Conservation (phyloP, 2,888 invertebrate species). For the Rotaria sp. region DNA sequence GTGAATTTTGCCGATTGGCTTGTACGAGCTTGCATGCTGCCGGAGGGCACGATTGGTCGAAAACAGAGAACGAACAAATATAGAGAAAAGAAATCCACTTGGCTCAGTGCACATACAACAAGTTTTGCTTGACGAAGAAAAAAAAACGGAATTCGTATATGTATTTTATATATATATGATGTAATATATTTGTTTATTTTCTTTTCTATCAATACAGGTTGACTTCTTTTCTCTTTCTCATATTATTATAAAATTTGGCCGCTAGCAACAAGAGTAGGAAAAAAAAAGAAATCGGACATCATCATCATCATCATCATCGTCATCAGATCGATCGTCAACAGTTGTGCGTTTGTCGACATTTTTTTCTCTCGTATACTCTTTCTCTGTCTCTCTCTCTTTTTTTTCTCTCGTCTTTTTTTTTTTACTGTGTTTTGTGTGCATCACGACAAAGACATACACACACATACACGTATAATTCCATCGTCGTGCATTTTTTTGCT, state of each 20-base stretch:
- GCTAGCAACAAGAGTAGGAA: not conserved
- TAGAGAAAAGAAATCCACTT: not conserved
- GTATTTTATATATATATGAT: not conserved
- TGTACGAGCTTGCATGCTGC: not conserved
- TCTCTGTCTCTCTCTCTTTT: not conserved
- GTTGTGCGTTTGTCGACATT: not conserved
- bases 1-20: conserved; percentile 27
- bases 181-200: conserved; percentile 4
- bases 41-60: conserved; percentile 22
- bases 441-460: conserved; percentile 9
- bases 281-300: not conserved
- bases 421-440: not conserved
- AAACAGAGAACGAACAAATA: conserved; percentile 27
- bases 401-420: not conserved
- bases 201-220: not conserved
- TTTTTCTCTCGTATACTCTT: not conserved
- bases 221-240: not conserved
- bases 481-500: conserved; percentile 18
- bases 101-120: not conserved
- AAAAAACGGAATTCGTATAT: not conserved
- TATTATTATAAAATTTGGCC: not conserved
- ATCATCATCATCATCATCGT: not conserved
- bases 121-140: not conserved
- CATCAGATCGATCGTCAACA: not conserved
- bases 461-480: conserved; percentile 23